A percentile compares a stretch with the other conserved stretches of the same genome.
phyloP scores from a whole-genome alignment of 2,113 vertebrate species.

The Muntiacus muntjak region DNA sequence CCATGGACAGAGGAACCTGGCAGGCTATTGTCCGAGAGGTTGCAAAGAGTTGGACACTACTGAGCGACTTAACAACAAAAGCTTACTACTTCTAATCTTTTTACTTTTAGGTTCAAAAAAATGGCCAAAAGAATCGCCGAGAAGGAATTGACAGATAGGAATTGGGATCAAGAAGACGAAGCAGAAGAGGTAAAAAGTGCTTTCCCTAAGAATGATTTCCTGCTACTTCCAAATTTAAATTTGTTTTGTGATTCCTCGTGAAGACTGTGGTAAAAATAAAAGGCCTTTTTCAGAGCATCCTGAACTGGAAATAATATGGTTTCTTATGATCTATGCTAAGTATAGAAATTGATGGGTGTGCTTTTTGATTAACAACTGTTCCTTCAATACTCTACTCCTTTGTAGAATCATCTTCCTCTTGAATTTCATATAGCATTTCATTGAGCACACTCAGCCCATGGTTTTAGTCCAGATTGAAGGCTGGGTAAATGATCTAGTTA shows the following conservation, averaged over 20 bases:
- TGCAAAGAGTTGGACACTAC: not conserved
- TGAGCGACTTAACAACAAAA: not conserved
- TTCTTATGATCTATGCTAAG: not conserved
- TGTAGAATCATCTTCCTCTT: not conserved
- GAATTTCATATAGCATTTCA: not conserved
- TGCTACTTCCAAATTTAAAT: not conserved
- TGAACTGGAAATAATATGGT: not conserved
- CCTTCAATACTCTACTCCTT: not conserved
- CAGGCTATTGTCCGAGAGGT: not conserved
- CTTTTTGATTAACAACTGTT: not conserved
- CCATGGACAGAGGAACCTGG: not conserved
- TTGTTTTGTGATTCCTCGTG: not conserved
- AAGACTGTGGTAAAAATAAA: not conserved
- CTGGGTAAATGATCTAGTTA: not conserved
- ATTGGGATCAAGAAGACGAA: slow-evolving; percentile 99
- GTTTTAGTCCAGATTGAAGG: not conserved
- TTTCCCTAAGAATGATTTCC: not conserved
- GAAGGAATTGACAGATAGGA: slow-evolving; percentile 95
- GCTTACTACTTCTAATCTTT: not conserved
- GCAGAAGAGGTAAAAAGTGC: slow-evolving; percentile 87
- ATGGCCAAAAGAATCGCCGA: slow-evolving; percentile 98
- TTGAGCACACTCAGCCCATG: not conserved
- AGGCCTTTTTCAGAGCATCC: not conserved
- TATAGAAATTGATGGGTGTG: not conserved
- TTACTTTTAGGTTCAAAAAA: slow-evolving; percentile 67